Base-by-base conservation (phyloP, 2,797 vertebrate species). In the Oceanodroma leucorhoa region DNA sequence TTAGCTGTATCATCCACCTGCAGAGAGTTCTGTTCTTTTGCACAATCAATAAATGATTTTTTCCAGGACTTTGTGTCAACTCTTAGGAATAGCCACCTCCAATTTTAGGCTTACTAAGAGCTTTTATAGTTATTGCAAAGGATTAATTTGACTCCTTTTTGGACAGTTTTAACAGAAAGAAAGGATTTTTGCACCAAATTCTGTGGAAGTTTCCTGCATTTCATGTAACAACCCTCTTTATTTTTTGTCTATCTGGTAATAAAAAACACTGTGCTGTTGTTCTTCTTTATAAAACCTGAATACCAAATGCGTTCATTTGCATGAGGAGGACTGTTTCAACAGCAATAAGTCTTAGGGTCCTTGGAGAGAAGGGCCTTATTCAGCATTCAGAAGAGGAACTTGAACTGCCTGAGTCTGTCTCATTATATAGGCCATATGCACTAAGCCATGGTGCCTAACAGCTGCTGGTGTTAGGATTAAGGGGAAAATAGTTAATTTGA, bases 401-500 rank as follows among this genome's bases (percentile, higher is more conserved):
- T 89, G 97, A 97, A 97, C 94, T 82, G 95, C 96, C 96, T 95
- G 95, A 94, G 93, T 98, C 67, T 83, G 90, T 88, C 96, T 98
- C 96, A 97, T 98, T 98, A 98, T 96, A 93, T 96, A 97, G 97
- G 87, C 96, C 96, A 91, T 96, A 91, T 95, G 97, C 97, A 98
- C 96, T 96, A 98, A 98, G 78, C 94, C 93, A 87, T 24, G 2
- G 91, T 95, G 96, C 95, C 97, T 97, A 98, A 97, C 98, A 98
- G 97, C 97, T 98, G 97, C 97, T 97, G 88, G 89, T 97, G 97
- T 89, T 96, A 96, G 97, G 96, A 97, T 98, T 98, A 98, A 96
- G 94, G 93, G 78, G 64, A 96, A 98, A 98, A 98, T 97, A 97
- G 97, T 98, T 97, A 98, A 98, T 98, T 97, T 97, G 90, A 98